Percentiles rank a stretch among this genome's conserved stretches.
Evolutionary conservation across 2,888 invertebrate species (phyloP).

Genomic region (Drosophila kambysellisi): DNA sequence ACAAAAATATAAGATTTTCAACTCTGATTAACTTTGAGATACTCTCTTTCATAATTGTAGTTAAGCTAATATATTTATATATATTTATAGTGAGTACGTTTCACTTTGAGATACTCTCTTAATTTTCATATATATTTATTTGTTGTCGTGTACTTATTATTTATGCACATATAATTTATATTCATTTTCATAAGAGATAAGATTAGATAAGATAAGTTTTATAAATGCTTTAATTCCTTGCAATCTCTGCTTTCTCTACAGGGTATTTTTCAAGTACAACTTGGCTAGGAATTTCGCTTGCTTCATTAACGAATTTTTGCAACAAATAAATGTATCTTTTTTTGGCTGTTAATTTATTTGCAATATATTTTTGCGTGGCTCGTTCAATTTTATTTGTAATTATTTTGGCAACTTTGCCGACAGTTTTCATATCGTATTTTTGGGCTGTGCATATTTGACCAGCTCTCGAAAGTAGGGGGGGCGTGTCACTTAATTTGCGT

Average conservation of each 20-base stretch:
- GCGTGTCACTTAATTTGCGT: slow-evolving; percentile 54
- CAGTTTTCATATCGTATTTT: slow-evolving; percentile 57
- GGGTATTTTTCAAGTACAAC: slow-evolving; percentile 27
- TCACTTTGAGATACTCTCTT: not conserved
- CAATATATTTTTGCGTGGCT: slow-evolving; percentile 40
- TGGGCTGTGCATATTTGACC: slow-evolving; percentile 30
- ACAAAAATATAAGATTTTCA: slow-evolving; percentile 1
- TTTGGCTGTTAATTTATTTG: slow-evolving; percentile 41
- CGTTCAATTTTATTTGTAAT: slow-evolving; percentile 75
- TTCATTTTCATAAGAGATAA: not conserved
- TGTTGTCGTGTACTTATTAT: not conserved
- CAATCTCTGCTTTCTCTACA: not conserved
- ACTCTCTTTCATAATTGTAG: slow-evolving; percentile 14
- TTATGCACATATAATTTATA: not conserved
- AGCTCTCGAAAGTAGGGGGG: slow-evolving; percentile 35
- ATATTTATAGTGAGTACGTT: no score
- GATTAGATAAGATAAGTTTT: not conserved
- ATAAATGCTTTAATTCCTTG: not conserved
- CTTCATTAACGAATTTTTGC: slow-evolving; percentile 52
- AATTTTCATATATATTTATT: not conserved
- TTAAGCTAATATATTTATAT: not conserved
- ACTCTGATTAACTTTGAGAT: slow-evolving; percentile 7
- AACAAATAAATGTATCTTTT: slow-evolving; percentile 2
- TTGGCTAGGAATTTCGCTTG: slow-evolving; percentile 53
- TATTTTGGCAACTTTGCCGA: slow-evolving; percentile 64